A percentile compares a stretch with the other conserved stretches of the same genome.
Evolutionary conservation across 2,113 vertebrate species (phyloP).

Genomic region (Puma concolor): DNA sequence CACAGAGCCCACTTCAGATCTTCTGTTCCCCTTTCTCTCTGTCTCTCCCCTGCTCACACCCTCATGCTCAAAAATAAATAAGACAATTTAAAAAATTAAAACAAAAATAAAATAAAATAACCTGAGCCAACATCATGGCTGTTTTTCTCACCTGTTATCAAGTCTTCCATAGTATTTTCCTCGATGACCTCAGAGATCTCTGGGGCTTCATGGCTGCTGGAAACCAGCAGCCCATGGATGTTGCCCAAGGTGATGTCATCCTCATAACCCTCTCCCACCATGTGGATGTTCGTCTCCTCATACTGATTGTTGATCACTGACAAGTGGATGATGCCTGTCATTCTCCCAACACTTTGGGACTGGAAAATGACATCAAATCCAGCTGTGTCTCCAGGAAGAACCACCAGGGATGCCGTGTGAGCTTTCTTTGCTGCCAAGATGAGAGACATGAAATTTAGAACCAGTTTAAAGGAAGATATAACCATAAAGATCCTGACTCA

Average conservation of each 20-base stretch:
- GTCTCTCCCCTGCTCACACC: no score
- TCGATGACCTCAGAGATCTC: not conserved
- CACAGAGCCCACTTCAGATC: no score
- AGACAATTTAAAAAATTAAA: no score
- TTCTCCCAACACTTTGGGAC: conserved; percentile 79
- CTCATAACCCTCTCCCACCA: conserved; percentile 90
- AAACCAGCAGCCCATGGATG: conserved; percentile 79
- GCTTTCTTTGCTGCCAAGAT: conserved; percentile 83
- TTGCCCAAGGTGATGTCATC: conserved; percentile 91
- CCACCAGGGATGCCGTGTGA: conserved; percentile 82
- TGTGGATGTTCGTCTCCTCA: conserved; percentile 84
- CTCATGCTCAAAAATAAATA: no score
- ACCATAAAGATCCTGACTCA: not conserved
- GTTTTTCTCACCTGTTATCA: conserved; percentile 83
- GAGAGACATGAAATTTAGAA: not conserved
- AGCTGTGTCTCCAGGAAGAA: conserved; percentile 82
- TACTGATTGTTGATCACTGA: conserved; percentile 88
- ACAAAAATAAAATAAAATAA: not conserved
- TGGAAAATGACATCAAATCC: conserved; percentile 89
- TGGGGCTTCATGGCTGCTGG: not conserved
- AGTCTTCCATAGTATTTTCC: conserved; percentile 66
- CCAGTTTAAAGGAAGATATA: not conserved
- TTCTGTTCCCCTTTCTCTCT: no score
- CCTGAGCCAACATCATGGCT: not conserved
- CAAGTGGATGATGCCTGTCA: conserved; percentile 85